Percentiles rank a stretch among this genome's conserved stretches.
Evolutionary conservation across 2,888 invertebrate species (phyloP).

Genomic region (Cantharis flavilabris): DNA sequence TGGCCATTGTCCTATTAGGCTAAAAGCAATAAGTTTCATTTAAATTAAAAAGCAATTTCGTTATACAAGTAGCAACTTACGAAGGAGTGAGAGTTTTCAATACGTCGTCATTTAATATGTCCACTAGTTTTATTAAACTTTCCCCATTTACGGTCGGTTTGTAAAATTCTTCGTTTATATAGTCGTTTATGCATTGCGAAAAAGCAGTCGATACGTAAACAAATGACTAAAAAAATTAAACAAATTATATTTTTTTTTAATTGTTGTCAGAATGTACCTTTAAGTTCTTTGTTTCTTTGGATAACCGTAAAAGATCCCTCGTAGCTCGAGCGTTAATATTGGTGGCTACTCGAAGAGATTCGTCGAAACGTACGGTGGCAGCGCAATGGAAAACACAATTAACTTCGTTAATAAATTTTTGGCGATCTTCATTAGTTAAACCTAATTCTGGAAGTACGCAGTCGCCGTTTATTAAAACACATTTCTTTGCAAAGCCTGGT

Average conservation of each 20-base stretch:
- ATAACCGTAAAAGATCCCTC: conserved; percentile 55
- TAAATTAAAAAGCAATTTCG: neutral
- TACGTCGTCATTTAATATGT: conserved; percentile 49
- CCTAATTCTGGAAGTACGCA: conserved; percentile 57
- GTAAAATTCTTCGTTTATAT: conserved; percentile 54
- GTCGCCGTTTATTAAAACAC: conserved; percentile 60
- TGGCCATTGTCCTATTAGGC: conserved; percentile 62
- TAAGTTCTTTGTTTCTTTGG: conserved; percentile 60
- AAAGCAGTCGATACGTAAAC: conserved; percentile 45
- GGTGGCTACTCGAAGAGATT: conserved; percentile 56
- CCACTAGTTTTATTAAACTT: conserved; percentile 46
- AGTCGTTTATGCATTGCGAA: conserved; percentile 37
- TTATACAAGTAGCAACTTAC: conserved; percentile 35
- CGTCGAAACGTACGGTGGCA: conserved; percentile 61
- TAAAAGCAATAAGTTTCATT: conserved; percentile 45
- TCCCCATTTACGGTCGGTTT: conserved; percentile 57
- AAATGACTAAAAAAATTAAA: conserved; percentile 20
- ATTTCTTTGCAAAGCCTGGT: conserved; percentile 56
- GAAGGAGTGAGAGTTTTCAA: conserved; percentile 47
- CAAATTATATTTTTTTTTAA: neutral
- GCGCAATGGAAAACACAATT: conserved; percentile 56
- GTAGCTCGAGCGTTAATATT: conserved; percentile 59
- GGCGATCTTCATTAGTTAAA: conserved; percentile 56
- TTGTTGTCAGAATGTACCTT: conserved; percentile 53
- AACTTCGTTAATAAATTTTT: conserved; percentile 57